Evolutionary conservation across 2,113 vertebrate species (phyloP).

Genomic region (Chloroceryle aenea): DNA sequence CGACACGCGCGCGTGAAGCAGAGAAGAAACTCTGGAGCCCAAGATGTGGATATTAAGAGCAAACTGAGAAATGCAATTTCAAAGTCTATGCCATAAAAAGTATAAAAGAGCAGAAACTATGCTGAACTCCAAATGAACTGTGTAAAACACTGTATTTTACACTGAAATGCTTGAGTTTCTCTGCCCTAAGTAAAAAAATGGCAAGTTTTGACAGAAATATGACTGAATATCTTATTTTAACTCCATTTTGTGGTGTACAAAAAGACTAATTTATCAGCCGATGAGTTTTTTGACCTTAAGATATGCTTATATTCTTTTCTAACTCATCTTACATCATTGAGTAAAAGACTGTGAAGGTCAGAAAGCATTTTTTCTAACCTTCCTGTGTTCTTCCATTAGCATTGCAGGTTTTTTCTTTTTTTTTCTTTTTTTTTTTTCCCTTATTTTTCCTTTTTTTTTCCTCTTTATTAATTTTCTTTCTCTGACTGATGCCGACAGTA

Average conservation of each 20-base stretch:
- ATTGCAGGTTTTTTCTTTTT: not conserved
- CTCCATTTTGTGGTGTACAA: conserved; percentile 51
- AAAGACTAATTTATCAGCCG: conserved; percentile 50
- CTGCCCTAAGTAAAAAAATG: not conserved
- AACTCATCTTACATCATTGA: conserved; percentile 26
- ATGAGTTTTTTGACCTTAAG: conserved; percentile 50
- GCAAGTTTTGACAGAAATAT: not conserved
- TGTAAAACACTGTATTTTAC: conserved; percentile 48
- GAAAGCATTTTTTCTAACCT: conserved; percentile 9
- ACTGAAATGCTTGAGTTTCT: conserved; percentile 12
- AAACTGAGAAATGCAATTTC: conserved; percentile 55
- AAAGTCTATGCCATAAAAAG: conserved; percentile 54
- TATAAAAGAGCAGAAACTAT: conserved; percentile 46
- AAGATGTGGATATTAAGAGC: conserved; percentile 45
- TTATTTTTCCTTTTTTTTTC: not conserved
- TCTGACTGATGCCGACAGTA: not conserved
- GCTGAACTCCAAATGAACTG: conserved; percentile 68
- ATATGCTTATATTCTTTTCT: conserved; percentile 17
- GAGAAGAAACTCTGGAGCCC: not conserved
- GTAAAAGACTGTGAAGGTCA: conserved; percentile 51
- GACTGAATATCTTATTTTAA: conserved; percentile 14
- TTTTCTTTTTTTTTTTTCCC: not conserved
- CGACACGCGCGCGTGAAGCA: not conserved
- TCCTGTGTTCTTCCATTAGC: conserved; percentile 51
- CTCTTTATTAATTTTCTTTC: not conserved